A percentile compares a stretch with the other conserved stretches of the same genome.
Evolutionary conservation across 2,797 vertebrate genomes (phyloP).

Genomic region (Rhyacichthys aspro): DNA sequence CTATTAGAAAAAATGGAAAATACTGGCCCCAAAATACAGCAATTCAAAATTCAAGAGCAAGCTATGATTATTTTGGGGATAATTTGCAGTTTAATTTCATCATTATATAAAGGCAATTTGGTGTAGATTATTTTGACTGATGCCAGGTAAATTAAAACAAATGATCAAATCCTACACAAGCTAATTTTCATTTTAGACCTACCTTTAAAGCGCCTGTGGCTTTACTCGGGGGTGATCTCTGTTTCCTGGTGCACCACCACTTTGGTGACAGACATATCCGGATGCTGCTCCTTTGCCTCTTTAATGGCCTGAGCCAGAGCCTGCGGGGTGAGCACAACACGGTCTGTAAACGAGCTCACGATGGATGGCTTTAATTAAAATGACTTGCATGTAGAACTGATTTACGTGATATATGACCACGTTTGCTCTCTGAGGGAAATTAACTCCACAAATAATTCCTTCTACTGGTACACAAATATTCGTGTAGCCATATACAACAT

Average conservation of each 20-base stretch:
- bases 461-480: background rate
- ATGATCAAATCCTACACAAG: no score
- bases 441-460: background rate
- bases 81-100: no score
- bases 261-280: conserved; percentile 98
- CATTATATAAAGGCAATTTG: no score
- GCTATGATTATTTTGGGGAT: no score
- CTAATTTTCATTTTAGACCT: conserved; percentile 17
- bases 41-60: no score
- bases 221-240: conserved; percentile 90
- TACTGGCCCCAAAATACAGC: no score
- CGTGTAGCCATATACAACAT: background rate
- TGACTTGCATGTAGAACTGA: background rate
- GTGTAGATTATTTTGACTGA: no score
- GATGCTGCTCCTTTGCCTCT: conserved; percentile 97
- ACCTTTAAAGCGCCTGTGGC: conserved; percentile 43
- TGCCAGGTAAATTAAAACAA: no score
- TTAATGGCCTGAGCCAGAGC: conserved; percentile 97
- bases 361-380: conserved; percentile 27
- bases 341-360: background rate
- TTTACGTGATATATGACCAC: conserved; percentile 4
- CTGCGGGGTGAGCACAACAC: conserved; percentile 65
- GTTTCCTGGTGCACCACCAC: conserved; percentile 99
- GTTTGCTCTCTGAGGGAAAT: background rate
- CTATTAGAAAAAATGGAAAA: no score